A percentile compares a stretch with the other conserved stretches of the same genome.
phyloP scores from a whole-genome alignment of 1,140 invertebrate genomes.

The Macrosteles quadrilineatus region DNA sequence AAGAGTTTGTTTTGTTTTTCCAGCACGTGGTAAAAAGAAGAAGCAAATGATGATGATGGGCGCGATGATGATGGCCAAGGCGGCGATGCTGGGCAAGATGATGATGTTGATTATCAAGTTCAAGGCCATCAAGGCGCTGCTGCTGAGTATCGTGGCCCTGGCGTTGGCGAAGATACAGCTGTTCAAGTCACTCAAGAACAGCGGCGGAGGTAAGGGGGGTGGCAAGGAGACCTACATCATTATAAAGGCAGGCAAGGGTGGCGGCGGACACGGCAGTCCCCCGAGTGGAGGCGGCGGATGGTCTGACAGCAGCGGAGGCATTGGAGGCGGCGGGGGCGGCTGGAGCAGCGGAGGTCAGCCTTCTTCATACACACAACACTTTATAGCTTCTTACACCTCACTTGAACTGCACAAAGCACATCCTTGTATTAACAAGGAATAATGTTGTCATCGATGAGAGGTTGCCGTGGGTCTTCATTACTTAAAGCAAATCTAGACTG shows the following conservation, averaged over 20 bases:
- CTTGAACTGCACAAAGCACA: too few relatives aligned
- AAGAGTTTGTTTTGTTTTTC: neutral
- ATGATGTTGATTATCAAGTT: slow-evolving; percentile 41
- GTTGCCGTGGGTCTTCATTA: too few relatives aligned
- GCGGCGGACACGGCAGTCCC: slow-evolving; percentile 1
- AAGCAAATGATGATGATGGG: slow-evolving; percentile 45
- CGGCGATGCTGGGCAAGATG: slow-evolving; percentile 39
- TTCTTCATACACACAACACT: too few relatives aligned
- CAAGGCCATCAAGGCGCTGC: slow-evolving; percentile 43
- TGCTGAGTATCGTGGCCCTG: slow-evolving; percentile 40
- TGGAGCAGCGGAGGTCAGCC: slow-evolving; percentile 30
- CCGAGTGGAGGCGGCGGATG: neutral
- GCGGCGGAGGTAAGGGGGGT: slow-evolving; percentile 20
- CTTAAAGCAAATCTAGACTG: too few relatives aligned
- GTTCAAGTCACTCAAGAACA: slow-evolving; percentile 40
- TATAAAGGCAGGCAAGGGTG: neutral
- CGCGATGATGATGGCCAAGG: slow-evolving; percentile 40
- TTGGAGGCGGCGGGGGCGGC: slow-evolving; percentile 13
- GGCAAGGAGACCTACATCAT: neutral
- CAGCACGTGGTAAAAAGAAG: slow-evolving; percentile 33
- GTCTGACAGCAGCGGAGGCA: neutral
- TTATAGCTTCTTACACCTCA: too few relatives aligned
- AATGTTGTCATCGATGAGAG: too few relatives aligned
- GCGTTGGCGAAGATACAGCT: slow-evolving; percentile 42
- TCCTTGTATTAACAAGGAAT: too few relatives aligned